A percentile compares a stretch with the other conserved stretches of the same genome.
These are phyloP conservation scores for Pterophyllum scalare DNA, from an alignment of 2,113 vertebrate genomes.

Conservation along the genomic window DNA sequence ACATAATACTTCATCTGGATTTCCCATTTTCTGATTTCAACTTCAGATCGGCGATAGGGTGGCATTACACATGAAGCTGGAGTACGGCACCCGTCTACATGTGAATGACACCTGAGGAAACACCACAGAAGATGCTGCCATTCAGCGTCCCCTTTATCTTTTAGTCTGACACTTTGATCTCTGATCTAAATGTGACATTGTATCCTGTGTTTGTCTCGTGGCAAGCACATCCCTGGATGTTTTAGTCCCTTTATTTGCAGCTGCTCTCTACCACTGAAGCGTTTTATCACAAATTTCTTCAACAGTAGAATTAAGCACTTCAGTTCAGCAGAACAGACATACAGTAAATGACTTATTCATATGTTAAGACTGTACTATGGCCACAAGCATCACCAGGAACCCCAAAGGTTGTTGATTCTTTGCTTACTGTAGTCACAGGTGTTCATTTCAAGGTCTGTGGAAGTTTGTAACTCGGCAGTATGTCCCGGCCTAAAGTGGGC, in stretches of 20 bases:
- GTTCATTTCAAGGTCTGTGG: constrained; percentile 20
- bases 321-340: background rate
- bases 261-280: background rate
- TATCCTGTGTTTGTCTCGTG: background rate
- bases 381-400: constrained; percentile 27
- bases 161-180: background rate
- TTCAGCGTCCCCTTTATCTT: constrained; percentile 39
- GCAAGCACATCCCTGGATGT: constrained; percentile 5
- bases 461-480: constrained; percentile 45
- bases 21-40: constrained; percentile 46
- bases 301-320: constrained; percentile 28
- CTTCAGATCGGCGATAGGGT: constrained; percentile 41
- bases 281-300: constrained; percentile 21
- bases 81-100: background rate
- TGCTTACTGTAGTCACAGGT: constrained; percentile 5
- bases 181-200: background rate
- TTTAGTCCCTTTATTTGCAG: constrained; percentile 15
- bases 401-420: constrained; percentile 19
- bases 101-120: constrained; percentile 48
- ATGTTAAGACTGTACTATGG: constrained; percentile 25
- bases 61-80: constrained; percentile 38
- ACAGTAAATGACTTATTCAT: constrained; percentile 49
- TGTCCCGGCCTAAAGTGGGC: background rate
- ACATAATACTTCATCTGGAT: constrained; percentile 52
- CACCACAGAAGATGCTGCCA: constrained; percentile 28